Evolutionary conservation across 2,888 invertebrate species (phyloP).

Genomic region (Xestia xanthographa): DNA sequence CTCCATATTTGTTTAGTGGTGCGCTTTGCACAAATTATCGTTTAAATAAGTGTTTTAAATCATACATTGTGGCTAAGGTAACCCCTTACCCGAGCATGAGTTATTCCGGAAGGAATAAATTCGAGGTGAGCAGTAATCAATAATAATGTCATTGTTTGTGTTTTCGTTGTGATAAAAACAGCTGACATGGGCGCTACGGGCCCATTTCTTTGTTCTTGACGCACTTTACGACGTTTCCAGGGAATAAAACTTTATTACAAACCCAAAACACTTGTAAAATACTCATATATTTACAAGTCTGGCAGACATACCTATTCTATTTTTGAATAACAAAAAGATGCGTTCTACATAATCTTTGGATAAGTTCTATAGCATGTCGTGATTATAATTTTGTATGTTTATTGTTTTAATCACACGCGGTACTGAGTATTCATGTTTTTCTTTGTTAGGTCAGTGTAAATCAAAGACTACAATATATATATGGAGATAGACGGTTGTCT

Average conservation of each 20-base stretch:
- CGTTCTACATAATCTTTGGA: conserved; percentile 49
- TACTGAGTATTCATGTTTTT: conserved; percentile 63
- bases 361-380: conserved; percentile 58
- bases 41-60: conserved; percentile 69
- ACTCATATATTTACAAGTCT: conserved; percentile 17
- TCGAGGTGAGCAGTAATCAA: conserved; percentile 89
- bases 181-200: conserved; percentile 87
- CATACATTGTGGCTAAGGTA: conserved; percentile 88
- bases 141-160: conserved; percentile 82
- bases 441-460: conserved; percentile 79
- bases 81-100: conserved; percentile 90
- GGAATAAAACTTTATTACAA: background rate
- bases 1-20: conserved; percentile 80
- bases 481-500: too few species aligned
- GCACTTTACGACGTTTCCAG: conserved; percentile 14
- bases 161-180: conserved; percentile 91
- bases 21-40: conserved; percentile 66
- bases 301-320: conserved; percentile 66
- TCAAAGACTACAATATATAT: too few species aligned
- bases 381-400: conserved; percentile 62
- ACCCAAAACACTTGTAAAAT: background rate
- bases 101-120: conserved; percentile 92
- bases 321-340: conserved; percentile 69
- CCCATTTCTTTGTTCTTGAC: conserved; percentile 81
- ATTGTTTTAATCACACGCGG: conserved; percentile 63